phyloP scores from a whole-genome alignment of 2,888 invertebrate genomes.

The Drosophila longiperda region DNA sequence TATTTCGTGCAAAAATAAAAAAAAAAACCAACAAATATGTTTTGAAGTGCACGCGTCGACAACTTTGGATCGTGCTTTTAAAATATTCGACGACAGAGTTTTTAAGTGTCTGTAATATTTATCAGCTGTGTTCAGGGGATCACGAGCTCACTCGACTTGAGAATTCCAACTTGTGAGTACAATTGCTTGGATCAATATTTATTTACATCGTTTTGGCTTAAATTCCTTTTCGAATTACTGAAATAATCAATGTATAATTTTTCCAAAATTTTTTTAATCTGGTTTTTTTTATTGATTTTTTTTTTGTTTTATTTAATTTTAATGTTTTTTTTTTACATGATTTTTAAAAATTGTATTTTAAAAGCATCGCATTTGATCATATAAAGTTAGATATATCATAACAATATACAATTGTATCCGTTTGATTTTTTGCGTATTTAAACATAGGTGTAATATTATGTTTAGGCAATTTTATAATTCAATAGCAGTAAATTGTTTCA shows the following conservation, averaged over 20 bases:
- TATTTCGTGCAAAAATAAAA: no score
- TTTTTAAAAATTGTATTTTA: slow-evolving; percentile 82
- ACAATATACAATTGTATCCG: slow-evolving; percentile 72
- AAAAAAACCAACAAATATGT: no score
- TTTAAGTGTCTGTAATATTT: neutral
- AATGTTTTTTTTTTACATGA: slow-evolving; percentile 72
- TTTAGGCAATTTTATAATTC: slow-evolving; percentile 79
- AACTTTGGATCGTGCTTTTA: neutral
- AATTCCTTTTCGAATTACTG: neutral
- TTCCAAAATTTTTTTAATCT: slow-evolving; percentile 16
- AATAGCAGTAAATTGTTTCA: slow-evolving; percentile 80
- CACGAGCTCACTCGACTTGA: neutral
- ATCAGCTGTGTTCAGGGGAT: neutral
- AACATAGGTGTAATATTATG: slow-evolving; percentile 73
- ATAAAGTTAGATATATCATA: slow-evolving; percentile 76
- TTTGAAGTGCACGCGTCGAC: no score
- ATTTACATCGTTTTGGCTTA: neutral
- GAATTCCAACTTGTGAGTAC: neutral
- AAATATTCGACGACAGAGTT: neutral
- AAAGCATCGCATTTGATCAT: slow-evolving; percentile 80
- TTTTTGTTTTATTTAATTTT: slow-evolving; percentile 74
- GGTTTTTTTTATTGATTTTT: slow-evolving; percentile 37
- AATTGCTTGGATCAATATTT: slow-evolving; percentile 8
- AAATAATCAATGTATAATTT: neutral
- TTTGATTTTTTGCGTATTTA: slow-evolving; percentile 68